Conservation (phyloP, 2,113 vertebrate species). For the Alexandromys fortis region DNA sequence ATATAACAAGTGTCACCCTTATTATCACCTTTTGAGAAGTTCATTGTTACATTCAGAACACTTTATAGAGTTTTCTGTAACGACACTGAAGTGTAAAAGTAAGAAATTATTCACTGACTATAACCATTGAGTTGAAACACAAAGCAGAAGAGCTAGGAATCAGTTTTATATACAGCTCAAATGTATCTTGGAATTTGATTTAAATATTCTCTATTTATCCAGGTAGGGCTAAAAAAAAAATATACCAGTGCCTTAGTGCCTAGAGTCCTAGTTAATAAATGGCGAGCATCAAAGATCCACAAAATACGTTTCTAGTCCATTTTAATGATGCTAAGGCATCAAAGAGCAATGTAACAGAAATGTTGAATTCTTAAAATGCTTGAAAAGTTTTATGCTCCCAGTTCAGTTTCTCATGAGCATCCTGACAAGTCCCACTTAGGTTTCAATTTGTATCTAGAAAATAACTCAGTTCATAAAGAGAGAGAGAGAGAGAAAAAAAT, state of each 20-base stretch:
- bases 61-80: not conserved
- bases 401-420: not conserved
- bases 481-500: not conserved
- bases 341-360: not conserved
- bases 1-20: not conserved
- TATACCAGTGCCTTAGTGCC: not conserved
- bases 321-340: not conserved
- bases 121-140: not conserved
- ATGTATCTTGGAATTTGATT: not conserved
- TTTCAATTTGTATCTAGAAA: not conserved
- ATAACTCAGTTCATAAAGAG: not conserved
- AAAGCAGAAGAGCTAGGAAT: not conserved
- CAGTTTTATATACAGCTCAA: not conserved
- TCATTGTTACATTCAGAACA: not conserved
- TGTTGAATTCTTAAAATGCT: not conserved
- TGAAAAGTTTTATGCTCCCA: not conserved
- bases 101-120: not conserved
- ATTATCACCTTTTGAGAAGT: not conserved
- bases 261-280: not conserved
- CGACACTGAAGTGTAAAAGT: not conserved
- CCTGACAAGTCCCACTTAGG: not conserved
- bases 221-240: not conserved
- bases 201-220: not conserved
- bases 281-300: not conserved
- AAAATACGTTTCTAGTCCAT: not conserved